These are phyloP conservation scores for Coluber constrictor DNA, from an alignment of 2,797 vertebrate genomes.

Conservation along the genomic window DNA sequence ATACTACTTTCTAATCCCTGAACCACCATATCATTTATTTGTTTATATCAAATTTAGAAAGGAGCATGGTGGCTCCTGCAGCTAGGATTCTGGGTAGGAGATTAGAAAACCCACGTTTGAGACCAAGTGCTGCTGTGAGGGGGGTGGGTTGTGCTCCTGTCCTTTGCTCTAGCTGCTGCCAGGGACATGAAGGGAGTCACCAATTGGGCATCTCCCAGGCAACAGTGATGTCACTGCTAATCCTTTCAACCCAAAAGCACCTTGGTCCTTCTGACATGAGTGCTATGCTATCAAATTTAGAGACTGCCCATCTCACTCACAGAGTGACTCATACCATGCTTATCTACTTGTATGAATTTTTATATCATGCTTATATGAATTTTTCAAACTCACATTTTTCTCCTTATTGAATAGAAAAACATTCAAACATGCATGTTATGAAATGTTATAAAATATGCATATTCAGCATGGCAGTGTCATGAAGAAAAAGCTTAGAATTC, in stretches of 20 bases:
- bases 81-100: neutral
- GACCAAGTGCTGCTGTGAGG: neutral
- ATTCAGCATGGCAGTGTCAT: neutral
- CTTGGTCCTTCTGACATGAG: neutral
- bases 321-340: neutral
- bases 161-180: neutral
- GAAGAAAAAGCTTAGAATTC: neutral
- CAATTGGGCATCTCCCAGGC: neutral
- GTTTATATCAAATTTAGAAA: neutral
- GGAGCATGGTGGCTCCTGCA: neutral
- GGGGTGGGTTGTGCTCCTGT: neutral
- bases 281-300: neutral
- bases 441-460: neutral
- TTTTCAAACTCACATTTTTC: neutral
- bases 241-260: neutral
- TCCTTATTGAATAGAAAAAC: too few species aligned
- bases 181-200: neutral
- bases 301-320: neutral
- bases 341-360: neutral
- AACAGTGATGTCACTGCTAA: neutral
- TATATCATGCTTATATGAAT: neutral
- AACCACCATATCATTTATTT: neutral
- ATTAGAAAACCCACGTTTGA: neutral
- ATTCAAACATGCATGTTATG: neutral
- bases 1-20: neutral